Percentiles rank a stretch among this genome's conserved stretches.
Evolutionary conservation across 2,888 invertebrate species (phyloP).

Genomic region (Heliconius ismenius): DNA sequence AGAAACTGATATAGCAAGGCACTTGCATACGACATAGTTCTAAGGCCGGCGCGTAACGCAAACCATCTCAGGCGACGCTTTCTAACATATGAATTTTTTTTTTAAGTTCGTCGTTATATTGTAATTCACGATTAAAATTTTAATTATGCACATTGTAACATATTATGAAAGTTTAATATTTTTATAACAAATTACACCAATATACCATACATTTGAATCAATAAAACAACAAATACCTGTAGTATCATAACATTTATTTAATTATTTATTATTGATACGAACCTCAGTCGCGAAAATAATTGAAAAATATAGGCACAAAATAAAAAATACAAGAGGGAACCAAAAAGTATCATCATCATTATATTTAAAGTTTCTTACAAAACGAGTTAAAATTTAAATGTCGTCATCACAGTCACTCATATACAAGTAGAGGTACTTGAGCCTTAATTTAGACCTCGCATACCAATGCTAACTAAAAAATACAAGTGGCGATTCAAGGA

Average conservation of each 20-base stretch:
- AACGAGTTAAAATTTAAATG: slow-evolving; percentile 32
- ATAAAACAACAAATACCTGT: too few species aligned
- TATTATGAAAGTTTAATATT: too few species aligned
- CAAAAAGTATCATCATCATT: slow-evolving; percentile 8
- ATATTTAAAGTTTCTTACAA: not conserved
- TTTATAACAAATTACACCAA: too few species aligned
- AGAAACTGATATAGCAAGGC: too few species aligned
- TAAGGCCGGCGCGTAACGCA: too few species aligned
- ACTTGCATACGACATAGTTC: too few species aligned
- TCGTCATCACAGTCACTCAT: slow-evolving; percentile 48
- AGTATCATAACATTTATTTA: too few species aligned
- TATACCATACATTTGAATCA: too few species aligned
- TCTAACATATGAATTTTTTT: too few species aligned
- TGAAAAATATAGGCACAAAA: too few species aligned
- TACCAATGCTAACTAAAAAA: slow-evolving; percentile 68
- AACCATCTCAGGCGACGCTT: too few species aligned
- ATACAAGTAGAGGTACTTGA: slow-evolving; percentile 57
- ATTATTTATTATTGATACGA: too few species aligned
- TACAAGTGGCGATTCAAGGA: slow-evolving; percentile 69
- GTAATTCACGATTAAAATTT: not conserved
- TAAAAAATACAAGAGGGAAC: not conserved
- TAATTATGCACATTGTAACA: not conserved
- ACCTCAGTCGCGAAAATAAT: not conserved
- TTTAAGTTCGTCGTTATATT: not conserved
- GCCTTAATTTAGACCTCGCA: slow-evolving; percentile 60